phyloP scores from a whole-genome alignment of 1,140 invertebrate genomes.

The Pachyrhynchus sulphureomaculatus region DNA sequence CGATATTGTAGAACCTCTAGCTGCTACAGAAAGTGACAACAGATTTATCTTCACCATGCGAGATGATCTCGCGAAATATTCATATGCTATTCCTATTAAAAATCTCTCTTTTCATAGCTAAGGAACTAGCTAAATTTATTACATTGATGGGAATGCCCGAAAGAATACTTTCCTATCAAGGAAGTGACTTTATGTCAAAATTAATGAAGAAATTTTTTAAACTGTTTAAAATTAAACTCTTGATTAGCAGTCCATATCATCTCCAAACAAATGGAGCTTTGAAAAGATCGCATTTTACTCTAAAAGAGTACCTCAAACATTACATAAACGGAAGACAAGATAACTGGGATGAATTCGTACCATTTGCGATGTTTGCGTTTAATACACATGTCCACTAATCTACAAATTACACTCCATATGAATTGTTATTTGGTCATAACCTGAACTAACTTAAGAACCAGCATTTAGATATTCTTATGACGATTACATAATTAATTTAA shows the following conservation, averaged over 20 bases:
- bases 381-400: constrained; percentile 43
- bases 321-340: constrained; percentile 46
- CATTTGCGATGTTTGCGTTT: constrained; percentile 49
- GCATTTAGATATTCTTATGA: too few species aligned
- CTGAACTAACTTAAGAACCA: too few species aligned
- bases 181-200: constrained; percentile 41
- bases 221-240: constrained; percentile 41
- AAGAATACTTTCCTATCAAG: constrained; percentile 43
- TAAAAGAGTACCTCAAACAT: constrained; percentile 51
- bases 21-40: constrained; percentile 13
- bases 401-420: constrained; percentile 41
- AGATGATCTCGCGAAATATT: constrained; percentile 51
- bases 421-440: constrained; percentile 37
- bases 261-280: constrained; percentile 47
- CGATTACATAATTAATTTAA: too few species aligned
- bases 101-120: constrained; percentile 43
- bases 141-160: constrained; percentile 40
- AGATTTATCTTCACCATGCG: constrained; percentile 45
- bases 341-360: constrained; percentile 49
- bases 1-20: constrained; percentile 21
- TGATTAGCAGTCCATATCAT: constrained; percentile 34
- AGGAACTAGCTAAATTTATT: constrained; percentile 36
- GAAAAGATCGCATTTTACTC: constrained; percentile 47
- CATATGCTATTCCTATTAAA: constrained; percentile 46
- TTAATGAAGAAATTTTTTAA: constrained; percentile 45